Evolutionary conservation across 2,888 invertebrate species (phyloP), one percentile per base, ranked within the genome.

Genomic region (Brachyptera putata): DNA sequence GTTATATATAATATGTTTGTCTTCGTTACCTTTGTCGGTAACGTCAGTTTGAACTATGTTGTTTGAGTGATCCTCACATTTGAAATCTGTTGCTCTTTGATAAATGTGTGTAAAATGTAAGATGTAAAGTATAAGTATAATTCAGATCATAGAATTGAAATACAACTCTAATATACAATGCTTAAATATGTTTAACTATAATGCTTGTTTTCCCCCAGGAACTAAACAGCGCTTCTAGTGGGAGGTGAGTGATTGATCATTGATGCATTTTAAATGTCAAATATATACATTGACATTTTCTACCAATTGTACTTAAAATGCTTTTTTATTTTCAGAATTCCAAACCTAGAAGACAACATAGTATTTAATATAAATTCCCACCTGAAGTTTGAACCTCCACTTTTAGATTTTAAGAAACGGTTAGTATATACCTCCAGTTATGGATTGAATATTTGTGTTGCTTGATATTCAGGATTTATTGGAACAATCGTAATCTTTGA

Each of bases 401-500:
- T 81, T 71, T 77, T 87, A 70, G 84, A 87, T 76, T 87, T 87
- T 74, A 81, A 83, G 73, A 80, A 85, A 73, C 84, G 85, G 87
- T 85, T 73, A 74, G 73, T 72, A 64, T 46, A 49, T 14, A n/a
- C 26, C 24, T 48, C 37, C 14, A 41, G 34, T 43, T 21, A n/a
- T 14, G 7, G 30, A 7, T 30, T 30, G 5, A 11, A 30, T 30
- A 11, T 30, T 11, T 30, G 5, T 7, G 30, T 11, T 30, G 30
- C 56, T 7, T 30, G 3, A 30, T 30, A 30, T 14, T 41, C 59
- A 21, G 14, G 41, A 48, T 16, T 41, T 1, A 13, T 25, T n/a
- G n/a, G n/a, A n/a, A n/a, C n/a, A n/a, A n/a, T n/a, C n/a, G n/a
- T n/a, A n/a, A n/a, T n/a, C n/a, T n/a, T n/a, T n/a, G n/a, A n/a